Evolutionary conservation across 1,140 invertebrate species (phyloP).

Genomic region (Rhyacophila brunnea): DNA sequence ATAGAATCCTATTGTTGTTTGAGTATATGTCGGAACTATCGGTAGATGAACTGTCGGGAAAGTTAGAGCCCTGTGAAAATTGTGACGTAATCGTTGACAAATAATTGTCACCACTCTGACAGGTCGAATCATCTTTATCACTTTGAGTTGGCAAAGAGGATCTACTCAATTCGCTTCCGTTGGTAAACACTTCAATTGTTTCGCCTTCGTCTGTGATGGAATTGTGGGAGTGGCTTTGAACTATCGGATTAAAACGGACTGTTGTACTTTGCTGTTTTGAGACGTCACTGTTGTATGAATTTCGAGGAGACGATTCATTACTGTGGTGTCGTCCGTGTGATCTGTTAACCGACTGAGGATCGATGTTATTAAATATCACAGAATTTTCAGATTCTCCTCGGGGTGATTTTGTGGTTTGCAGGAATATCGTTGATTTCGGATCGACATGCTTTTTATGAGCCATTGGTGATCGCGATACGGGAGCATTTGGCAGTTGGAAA

Average conservation of each 20-base stretch:
- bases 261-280: conserved; percentile 47
- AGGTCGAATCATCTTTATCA: conserved; percentile 38
- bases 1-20: conserved; percentile 33
- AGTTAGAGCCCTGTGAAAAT: conserved; percentile 25
- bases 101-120: conserved; percentile 33
- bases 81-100: conserved; percentile 39
- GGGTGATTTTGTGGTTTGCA: conserved; percentile 15
- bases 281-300: conserved; percentile 33
- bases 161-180: conserved; percentile 19
- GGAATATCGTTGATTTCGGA: conserved; percentile 9
- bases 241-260: conserved; percentile 60
- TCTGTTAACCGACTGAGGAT: conserved; percentile 5
- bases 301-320: not conserved
- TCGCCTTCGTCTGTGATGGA: conserved; percentile 29
- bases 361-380: conserved; percentile 1
- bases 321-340: not conserved
- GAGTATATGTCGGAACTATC: conserved; percentile 51
- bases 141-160: conserved; percentile 31
- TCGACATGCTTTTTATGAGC: conserved; percentile 2
- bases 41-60: conserved; percentile 19
- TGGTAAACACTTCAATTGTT: conserved; percentile 21
- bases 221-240: conserved; percentile 50
- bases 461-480: conserved; percentile 37
- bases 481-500: conserved; percentile 68
- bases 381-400: conserved; percentile 1